phyloP scores from a whole-genome alignment of 2,888 invertebrate species.

The Lamellibrachia columna region DNA sequence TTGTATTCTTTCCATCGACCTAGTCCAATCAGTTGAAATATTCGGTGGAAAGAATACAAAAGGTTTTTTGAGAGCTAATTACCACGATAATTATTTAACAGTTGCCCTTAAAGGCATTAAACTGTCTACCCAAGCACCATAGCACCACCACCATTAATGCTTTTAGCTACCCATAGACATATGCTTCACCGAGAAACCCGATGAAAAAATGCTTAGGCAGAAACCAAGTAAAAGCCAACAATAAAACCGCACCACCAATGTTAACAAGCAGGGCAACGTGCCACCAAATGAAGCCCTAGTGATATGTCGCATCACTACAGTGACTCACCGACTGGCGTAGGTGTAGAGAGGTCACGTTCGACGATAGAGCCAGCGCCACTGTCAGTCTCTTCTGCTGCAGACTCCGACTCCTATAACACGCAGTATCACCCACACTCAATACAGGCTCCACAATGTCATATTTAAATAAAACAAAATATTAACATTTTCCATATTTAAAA shows the following conservation, averaged over 20 bases:
- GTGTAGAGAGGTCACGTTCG: not conserved
- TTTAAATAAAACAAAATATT: not conserved
- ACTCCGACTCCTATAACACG: conserved; percentile 65
- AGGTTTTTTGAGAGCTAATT: too few relatives aligned
- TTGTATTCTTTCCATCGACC: too few relatives aligned
- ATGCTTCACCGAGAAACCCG: not conserved
- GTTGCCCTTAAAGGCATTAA: not conserved
- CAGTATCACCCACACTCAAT: not conserved
- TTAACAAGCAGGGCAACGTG: not conserved
- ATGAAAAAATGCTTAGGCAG: not conserved
- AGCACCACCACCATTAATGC: not conserved
- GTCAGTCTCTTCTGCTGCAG: conserved; percentile 58
- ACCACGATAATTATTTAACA: not conserved
- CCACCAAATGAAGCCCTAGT: not conserved
- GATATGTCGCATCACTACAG: not conserved
- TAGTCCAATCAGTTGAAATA: too few relatives aligned
- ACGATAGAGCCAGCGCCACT: conserved; percentile 33
- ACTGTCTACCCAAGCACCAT: not conserved
- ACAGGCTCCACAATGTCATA: not conserved
- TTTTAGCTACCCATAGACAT: not conserved
- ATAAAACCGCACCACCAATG: not conserved
- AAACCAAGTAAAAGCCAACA: not conserved
- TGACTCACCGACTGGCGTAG: conserved; percentile 30
- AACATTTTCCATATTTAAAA: not conserved
- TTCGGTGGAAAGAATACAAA: too few relatives aligned